Evolutionary conservation across 2,888 invertebrate species (phyloP), one percentile per base, ranked within the genome.

Genomic region (Scelioninae gen. 2): DNA sequence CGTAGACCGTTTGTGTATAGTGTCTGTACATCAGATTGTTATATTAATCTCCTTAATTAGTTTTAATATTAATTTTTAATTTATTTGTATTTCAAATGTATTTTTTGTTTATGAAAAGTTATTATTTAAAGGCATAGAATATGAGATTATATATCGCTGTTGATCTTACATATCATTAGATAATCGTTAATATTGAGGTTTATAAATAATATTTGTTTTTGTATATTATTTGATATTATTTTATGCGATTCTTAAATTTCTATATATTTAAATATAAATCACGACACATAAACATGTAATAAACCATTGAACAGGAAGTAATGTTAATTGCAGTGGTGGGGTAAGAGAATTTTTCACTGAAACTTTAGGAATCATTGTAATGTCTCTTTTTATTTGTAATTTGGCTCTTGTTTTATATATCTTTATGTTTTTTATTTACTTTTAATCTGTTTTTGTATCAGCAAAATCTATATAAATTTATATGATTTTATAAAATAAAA

Each of bases 141-240:
- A 64, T 45, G 58, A 64, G 50, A 69, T 61, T 69, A 64, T 71
- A 65, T 60, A 64, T 52, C 48, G 22, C 48, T 72, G 65, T 72
- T 72, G 53, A 58, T 39, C 58, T 60, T 65, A 45, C 72, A 72
- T 72, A 72, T 72, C 65, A 72, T 65, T 72, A 72, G 39, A 43
- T 37, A 18, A 65, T 60, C 48, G 65, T 72, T 72, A 72, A 48
- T 41, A 61, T 41, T 60, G 53, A 65, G 53, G 22, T 71, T 65
- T 58, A 61, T 53, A 33, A 39, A 50, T 58, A 33, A 57, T 22
- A 11, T 45, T 25, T 46, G 53, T 63, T 70, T 52, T 31, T 58
- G 61, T 58, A 64, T 57, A 63, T 50, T 60, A 58, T 64, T 64
- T 7, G 15, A 45, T 71, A 58, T 71, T 55, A 61, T 55, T 61